These are phyloP conservation scores for Phataginus tricuspis DNA, from an alignment of 2,797 vertebrate species.

Conservation along the genomic window DNA sequence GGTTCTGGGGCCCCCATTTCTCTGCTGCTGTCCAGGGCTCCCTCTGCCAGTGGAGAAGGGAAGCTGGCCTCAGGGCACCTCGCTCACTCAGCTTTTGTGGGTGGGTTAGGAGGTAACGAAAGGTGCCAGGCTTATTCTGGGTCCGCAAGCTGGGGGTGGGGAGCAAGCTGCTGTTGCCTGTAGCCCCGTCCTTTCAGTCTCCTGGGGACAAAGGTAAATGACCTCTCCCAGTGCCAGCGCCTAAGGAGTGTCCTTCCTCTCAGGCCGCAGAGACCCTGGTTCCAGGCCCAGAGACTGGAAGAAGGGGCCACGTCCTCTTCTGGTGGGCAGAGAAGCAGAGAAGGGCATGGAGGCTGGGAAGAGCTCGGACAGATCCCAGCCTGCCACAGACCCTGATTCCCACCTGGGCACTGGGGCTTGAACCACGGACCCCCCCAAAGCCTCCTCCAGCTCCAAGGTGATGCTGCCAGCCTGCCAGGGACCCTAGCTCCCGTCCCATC, in stretches of 20 bases:
- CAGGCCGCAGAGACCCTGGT: background rate
- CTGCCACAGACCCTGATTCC: background rate
- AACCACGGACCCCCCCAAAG: background rate
- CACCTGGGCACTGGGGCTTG: background rate
- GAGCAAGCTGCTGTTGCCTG: background rate
- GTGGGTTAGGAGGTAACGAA: background rate
- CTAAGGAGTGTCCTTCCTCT: background rate
- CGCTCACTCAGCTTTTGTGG: background rate
- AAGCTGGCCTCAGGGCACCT: background rate
- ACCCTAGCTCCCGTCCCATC: background rate
- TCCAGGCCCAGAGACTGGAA: background rate
- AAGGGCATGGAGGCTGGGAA: background rate
- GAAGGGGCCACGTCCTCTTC: background rate
- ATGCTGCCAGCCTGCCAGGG: background rate
- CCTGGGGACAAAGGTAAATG: background rate
- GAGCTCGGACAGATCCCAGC: background rate
- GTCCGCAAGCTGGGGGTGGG: no score
- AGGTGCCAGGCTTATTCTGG: background rate
- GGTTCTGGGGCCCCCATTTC: background rate
- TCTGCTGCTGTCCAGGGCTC: background rate
- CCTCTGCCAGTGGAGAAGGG: background rate
- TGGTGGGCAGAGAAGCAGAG: background rate
- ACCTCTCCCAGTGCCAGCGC: background rate
- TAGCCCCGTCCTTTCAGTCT: background rate
- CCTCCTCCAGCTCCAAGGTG: background rate